Base-by-base conservation (phyloP, 2,888 invertebrate species). In the Cheilosia impressa region DNA sequence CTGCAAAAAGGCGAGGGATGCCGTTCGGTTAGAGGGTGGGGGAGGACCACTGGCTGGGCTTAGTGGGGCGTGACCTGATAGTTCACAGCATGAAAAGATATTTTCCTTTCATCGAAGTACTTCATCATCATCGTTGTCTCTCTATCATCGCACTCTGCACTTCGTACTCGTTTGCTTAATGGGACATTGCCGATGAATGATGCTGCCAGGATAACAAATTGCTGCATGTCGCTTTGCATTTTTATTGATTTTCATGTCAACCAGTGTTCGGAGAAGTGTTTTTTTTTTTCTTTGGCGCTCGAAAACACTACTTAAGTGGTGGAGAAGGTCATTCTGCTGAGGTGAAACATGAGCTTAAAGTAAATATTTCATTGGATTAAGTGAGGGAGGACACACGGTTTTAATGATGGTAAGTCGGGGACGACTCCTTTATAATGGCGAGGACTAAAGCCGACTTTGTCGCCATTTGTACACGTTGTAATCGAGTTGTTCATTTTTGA, bases 161-260 rank as follows among this genome's bases (percentile, higher is more conserved):
- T 24, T 31, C 66, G 57, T 57, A 68, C 66, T 62, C 57, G 45
- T 60, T 53, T 41, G 72, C 69, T 77, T 76, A 82, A 82, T 82
- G 81, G 76, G 71, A 45, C 76, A 71, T 52, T 60, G 71, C 76
- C 76, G 71, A 76, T 82, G 65, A 76, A 77, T 82, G 76, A 69
- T 82, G 76, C 76, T 75, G 43, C 63, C 63, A 63, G 69, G 76
- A 68, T 76, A 76, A 82, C 53, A 77, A 82, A 82, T 82, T 76
- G 81, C 45, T 60, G 31, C 31, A 9, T 65, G 76, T 45, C 68
- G 71, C 58, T 82, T 82, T 76, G 71, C 58, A 53, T 82, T 82
- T 71, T 52, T 76, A 81, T 81, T 76, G 81, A 81, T 81, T 76
- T 60, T 38, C n/a, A 60, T 60, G 60, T 34, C 17, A 57, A 34